phyloP scores from a whole-genome alignment of 2,797 vertebrate species.

The Siniperca obscura region DNA sequence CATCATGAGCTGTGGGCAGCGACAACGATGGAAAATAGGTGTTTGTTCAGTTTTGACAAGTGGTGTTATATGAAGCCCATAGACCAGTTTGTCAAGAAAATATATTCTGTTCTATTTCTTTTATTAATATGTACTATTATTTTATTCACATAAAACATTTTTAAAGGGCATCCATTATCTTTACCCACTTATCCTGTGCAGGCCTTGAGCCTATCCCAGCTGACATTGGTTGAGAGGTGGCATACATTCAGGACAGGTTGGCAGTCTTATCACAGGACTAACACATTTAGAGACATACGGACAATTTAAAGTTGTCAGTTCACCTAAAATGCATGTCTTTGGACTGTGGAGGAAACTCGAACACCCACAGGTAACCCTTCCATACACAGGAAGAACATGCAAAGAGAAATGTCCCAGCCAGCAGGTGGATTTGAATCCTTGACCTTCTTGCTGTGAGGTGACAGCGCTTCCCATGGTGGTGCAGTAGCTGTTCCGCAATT shows the following conservation, averaged over 20 bases:
- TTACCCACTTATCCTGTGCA: neutral
- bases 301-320: neutral
- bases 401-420: neutral
- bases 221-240: neutral
- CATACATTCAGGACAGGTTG: neutral
- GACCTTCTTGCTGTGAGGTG: neutral
- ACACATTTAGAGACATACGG: neutral
- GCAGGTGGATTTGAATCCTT: neutral
- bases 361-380: neutral
- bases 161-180: neutral
- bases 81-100: neutral
- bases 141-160: neutral
- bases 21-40: neutral
- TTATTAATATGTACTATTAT: neutral
- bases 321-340: neutral
- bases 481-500: no score
- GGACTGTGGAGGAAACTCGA: neutral
- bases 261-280: neutral
- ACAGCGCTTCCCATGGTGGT: no score
- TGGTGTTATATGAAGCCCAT: neutral
- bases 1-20: conserved; percentile 15
- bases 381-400: neutral
- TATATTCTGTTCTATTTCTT: neutral
- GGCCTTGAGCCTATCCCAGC: neutral
- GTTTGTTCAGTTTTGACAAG: neutral